Evolutionary conservation across 2,113 vertebrate species (phyloP), one percentile per base, ranked within the genome.

Genomic region (Chinchilla lanigera): DNA sequence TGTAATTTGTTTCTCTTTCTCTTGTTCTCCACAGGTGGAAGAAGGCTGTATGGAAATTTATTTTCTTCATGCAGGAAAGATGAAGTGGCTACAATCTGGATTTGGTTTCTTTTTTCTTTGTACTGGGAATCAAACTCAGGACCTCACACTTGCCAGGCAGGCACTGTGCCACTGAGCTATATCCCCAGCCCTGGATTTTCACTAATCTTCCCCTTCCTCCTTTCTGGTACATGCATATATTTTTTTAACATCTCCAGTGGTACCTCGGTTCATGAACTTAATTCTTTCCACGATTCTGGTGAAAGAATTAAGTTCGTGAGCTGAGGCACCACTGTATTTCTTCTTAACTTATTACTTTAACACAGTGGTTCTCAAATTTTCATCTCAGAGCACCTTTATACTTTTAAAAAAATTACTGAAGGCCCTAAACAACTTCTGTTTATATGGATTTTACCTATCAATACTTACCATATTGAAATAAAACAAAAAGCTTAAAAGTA

Each of bases 131-230:
- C n/a, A n/a, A n/a, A n/a, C n/a, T n/a, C n/a, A n/a, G n/a, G n/a
- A n/a, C n/a, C n/a, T n/a, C n/a, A n/a, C n/a, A n/a, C n/a, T n/a
- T n/a, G n/a, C n/a, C n/a, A n/a, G n/a, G n/a, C n/a, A n/a, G n/a
- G n/a, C n/a, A n/a, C n/a, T n/a, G n/a, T n/a, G n/a, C n/a, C n/a
- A n/a, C n/a, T n/a, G n/a, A n/a, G n/a, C n/a, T n/a, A n/a, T n/a
- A n/a, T n/a, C n/a, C n/a, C n/a, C n/a, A n/a, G n/a, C n/a, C n/a
- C 35, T 92, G 69, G 38, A 50, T 96, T 89, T 86, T 87, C 87
- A 93, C 77, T 67, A 90, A 73, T 69, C 7, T 41, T 93, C 71
- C 86, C 69, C 35, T 69, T 88, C 89, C 44, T 65, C 54, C 52
- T 95, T 81, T 88, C n/a, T 94, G 69, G 50, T 85, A 89, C 5